These are phyloP conservation scores for Nesidiocoris tenuis DNA, from an alignment of 2,888 invertebrate genomes.

Conservation along the genomic window DNA sequence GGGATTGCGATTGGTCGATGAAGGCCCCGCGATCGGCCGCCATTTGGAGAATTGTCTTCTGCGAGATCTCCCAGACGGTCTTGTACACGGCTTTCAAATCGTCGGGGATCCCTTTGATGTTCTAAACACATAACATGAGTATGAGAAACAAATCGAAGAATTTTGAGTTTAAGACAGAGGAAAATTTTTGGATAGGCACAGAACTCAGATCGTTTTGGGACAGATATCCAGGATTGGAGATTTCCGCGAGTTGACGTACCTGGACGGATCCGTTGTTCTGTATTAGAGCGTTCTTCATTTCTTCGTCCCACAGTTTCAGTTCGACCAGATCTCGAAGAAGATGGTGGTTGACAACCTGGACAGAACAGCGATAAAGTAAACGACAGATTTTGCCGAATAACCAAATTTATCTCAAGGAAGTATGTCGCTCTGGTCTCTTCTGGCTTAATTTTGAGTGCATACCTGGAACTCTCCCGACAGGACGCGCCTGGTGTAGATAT, in stretches of 20 bases:
- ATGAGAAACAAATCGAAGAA: neutral
- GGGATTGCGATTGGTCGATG: constrained; percentile 97
- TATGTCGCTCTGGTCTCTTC: too few relatives aligned
- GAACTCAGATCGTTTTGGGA: too few relatives aligned
- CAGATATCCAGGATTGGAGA: too few relatives aligned
- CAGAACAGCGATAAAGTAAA: too few relatives aligned
- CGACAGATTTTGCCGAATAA: too few relatives aligned
- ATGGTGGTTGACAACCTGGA: constrained; percentile 92
- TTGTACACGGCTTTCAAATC: constrained; percentile 86
- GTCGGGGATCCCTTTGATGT: constrained; percentile 79
- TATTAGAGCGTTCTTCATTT: constrained; percentile 92
- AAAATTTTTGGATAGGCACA: too few relatives aligned
- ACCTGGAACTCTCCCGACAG: constrained; percentile 88
- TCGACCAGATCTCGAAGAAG: constrained; percentile 90
- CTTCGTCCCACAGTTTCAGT: constrained; percentile 86
- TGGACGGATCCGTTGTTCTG: constrained; percentile 89
- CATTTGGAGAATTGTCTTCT: constrained; percentile 90
- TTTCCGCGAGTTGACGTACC: too few relatives aligned
- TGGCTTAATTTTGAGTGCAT: too few relatives aligned
- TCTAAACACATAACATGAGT: constrained; percentile 59
- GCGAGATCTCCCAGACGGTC: constrained; percentile 96
- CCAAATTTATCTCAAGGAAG: too few relatives aligned
- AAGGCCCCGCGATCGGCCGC: constrained; percentile 97
- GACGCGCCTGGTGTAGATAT: constrained; percentile 87
- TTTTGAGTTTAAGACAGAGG: neutral